A percentile compares a stretch with the other conserved stretches of the same genome.
Conservation (phyloP, 2,888 invertebrate genomes). For the Petrophora chlorosata region DNA sequence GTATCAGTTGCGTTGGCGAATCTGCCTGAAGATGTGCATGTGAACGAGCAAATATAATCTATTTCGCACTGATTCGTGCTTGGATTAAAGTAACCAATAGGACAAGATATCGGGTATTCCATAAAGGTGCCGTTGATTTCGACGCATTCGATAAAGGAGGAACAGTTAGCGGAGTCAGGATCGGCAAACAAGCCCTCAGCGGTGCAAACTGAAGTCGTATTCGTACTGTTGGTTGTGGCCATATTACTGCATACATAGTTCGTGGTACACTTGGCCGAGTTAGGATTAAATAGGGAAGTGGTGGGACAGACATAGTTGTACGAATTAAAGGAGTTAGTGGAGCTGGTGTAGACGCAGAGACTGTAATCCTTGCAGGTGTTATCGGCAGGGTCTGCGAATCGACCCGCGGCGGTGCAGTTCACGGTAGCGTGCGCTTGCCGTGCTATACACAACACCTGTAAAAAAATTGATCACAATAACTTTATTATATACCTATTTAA, state of each 20-base stretch:
- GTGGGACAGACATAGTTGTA: constrained; percentile 69
- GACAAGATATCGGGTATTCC: too few relatives aligned
- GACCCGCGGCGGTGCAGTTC: constrained; percentile 59
- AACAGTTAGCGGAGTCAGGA: too few relatives aligned
- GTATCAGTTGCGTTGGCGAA: constrained; percentile 64
- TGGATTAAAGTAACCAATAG: constrained; percentile 65
- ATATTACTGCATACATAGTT: too few relatives aligned
- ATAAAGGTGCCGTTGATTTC: too few relatives aligned
- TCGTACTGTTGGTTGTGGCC: too few relatives aligned
- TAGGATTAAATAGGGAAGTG: constrained; percentile 68
- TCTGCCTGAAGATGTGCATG: constrained; percentile 66
- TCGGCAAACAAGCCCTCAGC: too few relatives aligned
- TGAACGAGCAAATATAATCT: constrained; percentile 58
- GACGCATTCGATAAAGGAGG: too few relatives aligned
- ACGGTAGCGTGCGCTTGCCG: constrained; percentile 53
- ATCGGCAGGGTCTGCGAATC: constrained; percentile 63
- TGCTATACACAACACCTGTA: constrained; percentile 40
- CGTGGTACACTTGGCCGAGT: constrained; percentile 52
- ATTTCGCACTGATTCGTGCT: constrained; percentile 63
- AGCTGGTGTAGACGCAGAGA: constrained; percentile 55
- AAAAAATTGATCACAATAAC: too few relatives aligned
- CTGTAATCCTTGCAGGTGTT: constrained; percentile 70
- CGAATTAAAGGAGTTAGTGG: constrained; percentile 44
- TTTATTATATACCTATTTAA: too few relatives aligned
- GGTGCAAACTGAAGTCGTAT: too few relatives aligned